Base-by-base conservation (phyloP, 2,888 invertebrate genomes). In the Strigamia transsilvanica region DNA sequence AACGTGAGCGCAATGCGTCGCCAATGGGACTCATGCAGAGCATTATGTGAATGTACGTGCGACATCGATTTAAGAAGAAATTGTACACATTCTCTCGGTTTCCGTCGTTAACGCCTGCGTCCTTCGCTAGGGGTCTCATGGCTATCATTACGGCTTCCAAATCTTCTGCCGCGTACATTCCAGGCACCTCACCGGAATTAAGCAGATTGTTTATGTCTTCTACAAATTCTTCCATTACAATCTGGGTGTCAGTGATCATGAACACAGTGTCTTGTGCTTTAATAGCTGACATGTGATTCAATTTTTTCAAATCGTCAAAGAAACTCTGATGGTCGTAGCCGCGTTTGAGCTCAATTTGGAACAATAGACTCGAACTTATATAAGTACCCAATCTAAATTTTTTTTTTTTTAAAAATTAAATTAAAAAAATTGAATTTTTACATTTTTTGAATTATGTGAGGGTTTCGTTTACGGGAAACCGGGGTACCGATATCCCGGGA, bases 21-120 rank as follows among this genome's bases (percentile, higher is more conserved):
- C 96, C 96, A 0, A 96, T 94, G 0, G 96, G 96, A 87, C 94
- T 95, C 95, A 96, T 95, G 84, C 95, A 95, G 80, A 96, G 91
- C 81, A 95, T 94, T 46, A 96, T 91, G 87, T 97, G 96, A 5
- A 97, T 90, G 88, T 94, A 94, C 82, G 92, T 92, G 61, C 95
- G 90, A 34, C 96, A 94, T 83, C 94, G 91, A 85, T 93, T 93
- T 83, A 96, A 94, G 86, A 96, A 96, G 89, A 92, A 96, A 85
- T 94, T 93, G 87, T 93, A 97, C 83, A 97, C 94, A 7, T 90
- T 92, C 86, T 97, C 80, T 34, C 96, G 90, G 85, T 90, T 90
- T 10, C 90, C 90, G 83, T 92, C 92, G 83, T 92, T 90, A 77
- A 94, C 89, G 0, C 93, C 94, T 1, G 88, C 89, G 84, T 91